Evolutionary conservation across 2,797 vertebrate species (phyloP), one percentile per base, ranked within the genome.

Genomic region (Urophycis tenuis): DNA sequence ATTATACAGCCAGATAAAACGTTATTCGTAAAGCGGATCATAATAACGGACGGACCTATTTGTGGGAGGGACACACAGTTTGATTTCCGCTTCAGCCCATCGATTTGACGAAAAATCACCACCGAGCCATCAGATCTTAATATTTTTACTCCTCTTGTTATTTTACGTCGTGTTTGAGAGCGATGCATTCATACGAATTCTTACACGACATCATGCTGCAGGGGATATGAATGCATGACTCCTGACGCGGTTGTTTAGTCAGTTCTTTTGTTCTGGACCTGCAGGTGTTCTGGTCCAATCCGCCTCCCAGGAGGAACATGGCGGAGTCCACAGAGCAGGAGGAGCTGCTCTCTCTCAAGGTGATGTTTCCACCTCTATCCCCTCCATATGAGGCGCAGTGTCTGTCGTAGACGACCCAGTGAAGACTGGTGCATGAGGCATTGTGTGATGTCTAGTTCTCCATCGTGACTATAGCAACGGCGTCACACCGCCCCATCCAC

Each of bases 321-420:
- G 93, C 94, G 90, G 93, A 92, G 39, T 79, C 85, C 30, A 86
- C 71, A 80, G 87, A 89, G 73, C 91, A 91, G 84, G 89, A 87
- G 82, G 90, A 92, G 10, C 85, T 93, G 80, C 81, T 91, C 22
- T 77, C 81, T 4, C 72, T 94, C 39, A 93, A 90, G 93, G 93
- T 90, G 91, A 39, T 53, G 10, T 32, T 11, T 3, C 22, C 19
- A 1, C 8, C 22, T 19, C 34, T 5, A n/a, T 71, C 22, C 72
- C 9, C n/a, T 19, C 53, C 1, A 9, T n/a, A 60, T 25, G 10
- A 25, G 53, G 25, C 2, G n/a, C 5, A n/a, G 0, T 7, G 19
- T 53, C 15, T 39, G 41, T 45, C 12, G 2, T 36, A 36, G 36
- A 36, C 3, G 36, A 36, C 36, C 45, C 5, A 19, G 45, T 49